phyloP scores from a whole-genome alignment of 2,113 vertebrate species.

The Morphnarchus princeps region DNA sequence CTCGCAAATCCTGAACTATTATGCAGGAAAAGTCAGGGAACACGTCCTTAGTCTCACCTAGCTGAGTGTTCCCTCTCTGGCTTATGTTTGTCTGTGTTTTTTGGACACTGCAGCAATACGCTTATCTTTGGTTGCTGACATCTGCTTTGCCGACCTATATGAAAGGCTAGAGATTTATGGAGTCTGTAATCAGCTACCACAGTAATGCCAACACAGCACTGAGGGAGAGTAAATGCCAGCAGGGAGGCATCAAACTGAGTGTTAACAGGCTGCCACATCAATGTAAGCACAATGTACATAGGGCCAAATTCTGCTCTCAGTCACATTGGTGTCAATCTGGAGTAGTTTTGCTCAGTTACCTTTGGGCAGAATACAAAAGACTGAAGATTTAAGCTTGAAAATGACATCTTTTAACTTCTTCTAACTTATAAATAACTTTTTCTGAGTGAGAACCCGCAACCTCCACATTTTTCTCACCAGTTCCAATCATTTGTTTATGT shows the following conservation, averaged over 20 bases:
- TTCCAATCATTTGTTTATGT: background rate
- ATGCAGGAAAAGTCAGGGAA: accelerated
- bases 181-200: background rate
- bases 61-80: background rate
- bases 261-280: background rate
- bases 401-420: background rate
- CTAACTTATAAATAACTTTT: background rate
- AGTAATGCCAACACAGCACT: background rate
- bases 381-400: background rate
- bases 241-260: background rate
- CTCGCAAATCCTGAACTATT: background rate
- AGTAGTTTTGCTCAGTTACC: background rate
- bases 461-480: background rate
- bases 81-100: background rate
- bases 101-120: background rate
- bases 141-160: background rate
- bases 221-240: background rate
- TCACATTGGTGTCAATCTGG: background rate
- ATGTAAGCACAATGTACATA: accelerated
- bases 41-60: background rate
- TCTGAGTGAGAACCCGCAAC: background rate
- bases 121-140: background rate
- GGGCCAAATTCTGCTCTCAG: background rate
- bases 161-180: background rate
- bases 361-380: background rate